Evolutionary conservation across 1,140 invertebrate species (phyloP), one percentile per base, ranked within the genome.

Genomic region (Apis laboriosa): DNA sequence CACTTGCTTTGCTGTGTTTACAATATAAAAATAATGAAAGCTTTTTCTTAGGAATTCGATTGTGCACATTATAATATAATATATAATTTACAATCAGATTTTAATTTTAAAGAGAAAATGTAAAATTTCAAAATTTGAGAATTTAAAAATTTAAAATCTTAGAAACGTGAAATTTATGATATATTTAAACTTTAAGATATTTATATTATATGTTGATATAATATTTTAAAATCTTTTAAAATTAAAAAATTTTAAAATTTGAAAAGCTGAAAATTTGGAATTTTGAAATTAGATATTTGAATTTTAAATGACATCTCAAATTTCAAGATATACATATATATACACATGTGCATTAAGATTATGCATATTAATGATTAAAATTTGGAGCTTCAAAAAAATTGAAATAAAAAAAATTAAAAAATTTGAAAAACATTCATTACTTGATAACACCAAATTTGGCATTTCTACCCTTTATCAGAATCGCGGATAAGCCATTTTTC

Each of bases 401-500:
- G 4, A 7, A 43, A 43, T 43, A 43, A 43, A 43, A 43, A 43
- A 5, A 43, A 43, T 43, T 43, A 43, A 43, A 43, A 43, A 43
- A 3, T 43, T 43, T 43, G 34, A 15, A 15, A 60, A 24, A 7
- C 13, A 77, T 0, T 12, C 4, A 67, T 77, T 68, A 77, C 76
- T 28, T 77, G 21, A 68, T 49, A 49, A 68, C 34, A 19, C 19
- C 21, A 12, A 77, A 67, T 34, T 78, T 70, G 24, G 55, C n/a
- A 11, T 78, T 70, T 24, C 66, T 58, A 4, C 64, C 66, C n/a
- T 49, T 78, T 24, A 78, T 70, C 24, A 70, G 19, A 51, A 78
- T 55, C 19, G 77, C n/a, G 7, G 66, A 60, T 24, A 64, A 64
- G 8, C 9, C 24, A 21, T 21, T 12, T 9, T 53, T 63, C 60